These are phyloP conservation scores for Dione juno DNA, from an alignment of 2,888 invertebrate species.

Conservation along the genomic window DNA sequence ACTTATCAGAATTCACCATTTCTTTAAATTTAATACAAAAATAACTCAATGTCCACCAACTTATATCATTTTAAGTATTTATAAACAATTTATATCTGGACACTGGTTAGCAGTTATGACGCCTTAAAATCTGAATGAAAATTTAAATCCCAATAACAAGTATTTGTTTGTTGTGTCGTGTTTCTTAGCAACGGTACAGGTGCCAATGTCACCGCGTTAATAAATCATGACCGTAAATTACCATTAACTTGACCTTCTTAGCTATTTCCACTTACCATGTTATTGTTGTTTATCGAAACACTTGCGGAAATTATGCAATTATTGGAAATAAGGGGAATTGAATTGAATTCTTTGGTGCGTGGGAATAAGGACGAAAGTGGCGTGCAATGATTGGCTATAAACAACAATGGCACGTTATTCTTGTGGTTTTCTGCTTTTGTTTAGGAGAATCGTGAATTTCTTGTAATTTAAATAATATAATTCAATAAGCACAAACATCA, in stretches of 20 bases:
- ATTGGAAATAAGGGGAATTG: slow-evolving; percentile 9
- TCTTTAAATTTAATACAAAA: background rate
- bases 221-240: slow-evolving; percentile 60
- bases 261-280: slow-evolving; percentile 31
- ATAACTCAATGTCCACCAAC: background rate
- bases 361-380: slow-evolving; percentile 9
- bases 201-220: slow-evolving; percentile 73
- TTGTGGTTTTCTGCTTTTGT: slow-evolving; percentile 32
- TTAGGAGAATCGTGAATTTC: slow-evolving; percentile 20
- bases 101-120: background rate
- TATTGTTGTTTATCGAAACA: slow-evolving; percentile 24
- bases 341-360: background rate
- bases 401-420: slow-evolving; percentile 33
- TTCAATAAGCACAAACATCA: background rate
- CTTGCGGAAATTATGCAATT: slow-evolving; percentile 20
- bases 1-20: slow-evolving; percentile 61
- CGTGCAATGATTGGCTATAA: slow-evolving; percentile 16
- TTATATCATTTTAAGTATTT: no score
- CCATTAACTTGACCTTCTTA: slow-evolving; percentile 64
- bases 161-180: slow-evolving; percentile 68
- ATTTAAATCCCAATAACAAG: slow-evolving; percentile 35
- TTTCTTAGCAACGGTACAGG: slow-evolving; percentile 69
- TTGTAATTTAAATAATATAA: slow-evolving; percentile 9
- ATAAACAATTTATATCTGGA: no score
- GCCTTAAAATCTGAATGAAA: slow-evolving; percentile 58